These are phyloP conservation scores for Sturmia bella DNA, from an alignment of 2,888 invertebrate genomes.

Conservation along the genomic window DNA sequence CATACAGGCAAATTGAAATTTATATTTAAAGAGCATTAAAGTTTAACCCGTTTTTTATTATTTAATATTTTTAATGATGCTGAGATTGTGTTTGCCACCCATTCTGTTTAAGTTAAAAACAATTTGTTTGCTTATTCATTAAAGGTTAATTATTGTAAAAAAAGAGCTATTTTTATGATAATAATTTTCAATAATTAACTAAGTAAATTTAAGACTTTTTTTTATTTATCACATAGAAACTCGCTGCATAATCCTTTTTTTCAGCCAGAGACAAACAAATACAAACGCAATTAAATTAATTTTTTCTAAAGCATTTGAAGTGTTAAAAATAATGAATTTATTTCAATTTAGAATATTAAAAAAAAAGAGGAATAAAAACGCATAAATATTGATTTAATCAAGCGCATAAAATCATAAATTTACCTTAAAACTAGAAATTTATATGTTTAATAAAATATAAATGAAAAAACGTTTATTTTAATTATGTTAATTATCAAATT, in stretches of 20 bases:
- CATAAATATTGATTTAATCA: slow-evolving; percentile 3
- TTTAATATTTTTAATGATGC: not conserved
- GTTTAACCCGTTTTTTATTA: too few relatives aligned
- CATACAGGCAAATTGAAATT: too few relatives aligned
- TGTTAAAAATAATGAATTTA: not conserved
- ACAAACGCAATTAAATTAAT: too few relatives aligned
- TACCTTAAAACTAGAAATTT: not conserved
- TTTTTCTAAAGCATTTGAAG: too few relatives aligned
- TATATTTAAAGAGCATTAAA: too few relatives aligned
- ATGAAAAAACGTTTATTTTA: too few relatives aligned
- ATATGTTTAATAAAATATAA: too few relatives aligned
- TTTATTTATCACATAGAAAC: too few relatives aligned
- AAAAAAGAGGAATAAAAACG: not conserved
- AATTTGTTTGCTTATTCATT: slow-evolving; percentile 26
- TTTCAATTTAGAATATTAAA: not conserved
- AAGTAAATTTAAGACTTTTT: not conserved
- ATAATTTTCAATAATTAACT: not conserved
- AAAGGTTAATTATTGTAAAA: slow-evolving; percentile 41
- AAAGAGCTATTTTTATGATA: slow-evolving; percentile 27
- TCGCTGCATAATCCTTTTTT: too few relatives aligned
- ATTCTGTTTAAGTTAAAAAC: not conserved
- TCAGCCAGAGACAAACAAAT: too few relatives aligned
- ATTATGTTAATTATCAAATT: too few relatives aligned
- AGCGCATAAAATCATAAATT: not conserved
- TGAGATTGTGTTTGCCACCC: too few relatives aligned